These are phyloP conservation scores for Cottoperca gobio DNA, from an alignment of 2,797 vertebrate genomes.

Conservation along the genomic window DNA sequence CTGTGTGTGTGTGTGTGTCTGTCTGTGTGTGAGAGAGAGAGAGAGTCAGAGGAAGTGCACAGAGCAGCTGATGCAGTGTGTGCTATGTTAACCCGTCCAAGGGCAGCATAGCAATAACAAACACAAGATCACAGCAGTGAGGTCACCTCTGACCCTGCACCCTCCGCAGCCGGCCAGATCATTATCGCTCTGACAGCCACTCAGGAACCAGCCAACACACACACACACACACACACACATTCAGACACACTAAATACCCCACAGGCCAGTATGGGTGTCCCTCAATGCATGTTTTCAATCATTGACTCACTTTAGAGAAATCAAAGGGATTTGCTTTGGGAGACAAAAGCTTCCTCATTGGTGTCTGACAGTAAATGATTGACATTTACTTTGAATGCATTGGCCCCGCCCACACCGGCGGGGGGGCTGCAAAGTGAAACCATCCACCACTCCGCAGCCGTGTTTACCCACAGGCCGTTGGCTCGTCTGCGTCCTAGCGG, in stretches of 20 bases:
- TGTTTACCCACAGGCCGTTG: conserved; percentile 69
- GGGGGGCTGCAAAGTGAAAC: conserved; percentile 63
- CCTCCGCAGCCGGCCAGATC: conserved; percentile 72
- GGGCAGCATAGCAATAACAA: conserved; percentile 88
- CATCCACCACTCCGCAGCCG: conserved; percentile 50
- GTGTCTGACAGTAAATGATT: conserved; percentile 83
- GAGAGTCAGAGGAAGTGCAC: conserved; percentile 63
- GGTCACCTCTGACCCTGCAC: conserved; percentile 79
- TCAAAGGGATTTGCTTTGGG: conserved; percentile 63
- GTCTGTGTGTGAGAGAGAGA: conserved; percentile 36
- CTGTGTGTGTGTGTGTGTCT: conserved; percentile 37
- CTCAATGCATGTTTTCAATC: conserved; percentile 71
- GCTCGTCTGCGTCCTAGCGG: conserved; percentile 42
- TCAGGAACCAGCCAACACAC: conserved; percentile 20
- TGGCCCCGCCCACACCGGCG: conserved; percentile 59
- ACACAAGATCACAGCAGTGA: conserved; percentile 84
- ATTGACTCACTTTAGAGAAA: conserved; percentile 74
- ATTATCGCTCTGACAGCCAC: conserved; percentile 69
- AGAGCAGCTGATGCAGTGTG: conserved; percentile 70
- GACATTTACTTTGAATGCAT: conserved; percentile 66
- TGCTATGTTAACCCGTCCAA: conserved; percentile 86
- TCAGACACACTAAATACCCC: conserved; percentile 10
- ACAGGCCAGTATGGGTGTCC: conserved; percentile 43
- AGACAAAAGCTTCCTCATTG: conserved; percentile 76
- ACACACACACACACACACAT: conserved; percentile 31